Evolutionary conservation across 2,888 invertebrate species (phyloP).

Genomic region (Ochropleura leucogaster): DNA sequence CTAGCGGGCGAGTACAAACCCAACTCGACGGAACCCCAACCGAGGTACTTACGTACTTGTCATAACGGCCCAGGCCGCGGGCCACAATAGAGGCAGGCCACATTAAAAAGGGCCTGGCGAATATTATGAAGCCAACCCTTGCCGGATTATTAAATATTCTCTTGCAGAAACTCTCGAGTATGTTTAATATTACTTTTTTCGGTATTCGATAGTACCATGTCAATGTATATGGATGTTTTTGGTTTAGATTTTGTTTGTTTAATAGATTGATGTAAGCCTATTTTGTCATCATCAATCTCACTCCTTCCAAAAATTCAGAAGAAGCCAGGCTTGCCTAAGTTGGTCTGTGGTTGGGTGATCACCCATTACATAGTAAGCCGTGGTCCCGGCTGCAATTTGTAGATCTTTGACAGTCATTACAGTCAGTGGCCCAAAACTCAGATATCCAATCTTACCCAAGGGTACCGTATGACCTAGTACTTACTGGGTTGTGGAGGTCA

Average conservation of each 20-base stretch:
- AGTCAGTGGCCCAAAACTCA: too few relatives aligned
- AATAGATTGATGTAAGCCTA: not conserved
- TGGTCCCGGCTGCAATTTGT: too few relatives aligned
- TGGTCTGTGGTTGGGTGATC: too few relatives aligned
- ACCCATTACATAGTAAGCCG: too few relatives aligned
- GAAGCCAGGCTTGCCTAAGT: too few relatives aligned
- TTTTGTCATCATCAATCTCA: not conserved
- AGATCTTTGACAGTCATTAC: too few relatives aligned
- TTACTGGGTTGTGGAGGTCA: too few relatives aligned
- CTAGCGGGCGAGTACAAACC: slow-evolving; percentile 20
- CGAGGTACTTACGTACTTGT: slow-evolving; percentile 57
- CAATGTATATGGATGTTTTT: slow-evolving; percentile 31
- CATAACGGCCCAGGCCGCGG: slow-evolving; percentile 56
- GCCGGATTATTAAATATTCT: slow-evolving; percentile 79
- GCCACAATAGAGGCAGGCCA: slow-evolving; percentile 64
- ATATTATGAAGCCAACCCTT: slow-evolving; percentile 80
- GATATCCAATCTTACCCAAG: too few relatives aligned
- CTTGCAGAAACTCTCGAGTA: slow-evolving; percentile 70
- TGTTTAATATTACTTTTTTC: slow-evolving; percentile 76
- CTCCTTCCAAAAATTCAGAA: too few relatives aligned
- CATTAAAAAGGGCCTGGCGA: slow-evolving; percentile 72
- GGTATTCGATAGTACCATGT: slow-evolving; percentile 60
- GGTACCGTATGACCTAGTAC: too few relatives aligned
- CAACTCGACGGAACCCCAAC: slow-evolving; percentile 41
- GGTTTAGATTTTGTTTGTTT: slow-evolving; percentile 14